Evolutionary conservation across 2,797 vertebrate species (phyloP), one percentile per base, ranked within the genome.

Genomic region (Pygocentrus nattereri): DNA sequence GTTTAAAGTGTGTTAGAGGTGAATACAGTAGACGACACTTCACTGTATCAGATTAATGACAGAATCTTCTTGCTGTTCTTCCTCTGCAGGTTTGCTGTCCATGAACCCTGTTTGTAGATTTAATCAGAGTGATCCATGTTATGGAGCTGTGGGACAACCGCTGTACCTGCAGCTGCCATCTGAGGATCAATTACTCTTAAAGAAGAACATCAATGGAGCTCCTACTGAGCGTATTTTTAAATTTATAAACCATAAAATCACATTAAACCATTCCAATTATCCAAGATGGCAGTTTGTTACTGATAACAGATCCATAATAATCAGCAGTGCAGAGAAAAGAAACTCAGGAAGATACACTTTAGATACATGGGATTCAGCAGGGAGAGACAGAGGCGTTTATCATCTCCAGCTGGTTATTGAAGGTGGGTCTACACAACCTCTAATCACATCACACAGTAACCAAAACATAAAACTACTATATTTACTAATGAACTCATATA

Each of bases 201-300:
- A 18, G 7, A 56, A 21, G 12, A 61, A 0, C 19, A 21, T 3
- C 74, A 52, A 10, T 19, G 16, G n/a, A 49, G 0, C 4, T 54
- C n/a, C 5, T 6, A 0, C 12, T 50, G 16, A 0, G 11, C 0
- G 0, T 0, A 65, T 74, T 47, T 21, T 75, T 12, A 68, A 0
- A 21, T 81, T 68, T 25, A 68, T 21, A 21, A 10, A 58, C 3
- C 15, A 59, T 16, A 59, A 27, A 25, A 5, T n/a, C 13, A 1
- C 12, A 15, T 41, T 27, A 21, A 25, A n/a, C 18, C 30, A 0
- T 34, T 19, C 27, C 65, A 3, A 68, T 2, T 38, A 0, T 67
- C 21, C 61, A 77, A 79, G 70, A 78, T 0, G 47, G 62, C 38
- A 50, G 38, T 65, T 82, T 47, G n/a, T 18, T 5, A 6, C n/a